Evolutionary conservation across 1,140 invertebrate species (phyloP).

Genomic region (Drosophila orosa): DNA sequence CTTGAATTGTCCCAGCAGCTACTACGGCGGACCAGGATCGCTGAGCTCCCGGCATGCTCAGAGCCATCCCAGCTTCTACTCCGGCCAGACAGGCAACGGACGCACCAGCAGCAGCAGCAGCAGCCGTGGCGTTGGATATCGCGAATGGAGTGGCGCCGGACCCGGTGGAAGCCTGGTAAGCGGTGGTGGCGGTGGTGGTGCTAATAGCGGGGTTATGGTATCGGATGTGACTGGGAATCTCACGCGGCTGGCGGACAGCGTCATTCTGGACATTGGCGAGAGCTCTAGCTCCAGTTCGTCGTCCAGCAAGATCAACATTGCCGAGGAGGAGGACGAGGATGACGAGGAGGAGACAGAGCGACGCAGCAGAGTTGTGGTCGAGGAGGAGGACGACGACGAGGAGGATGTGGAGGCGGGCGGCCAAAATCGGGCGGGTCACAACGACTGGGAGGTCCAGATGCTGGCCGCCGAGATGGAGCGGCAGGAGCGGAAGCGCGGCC

Average conservation of each 20-base stretch:
- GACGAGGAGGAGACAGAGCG: constrained; percentile 50
- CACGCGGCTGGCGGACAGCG: constrained; percentile 66
- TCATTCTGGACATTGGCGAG: constrained; percentile 81
- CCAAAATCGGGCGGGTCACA: constrained; percentile 27
- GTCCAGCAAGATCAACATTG: constrained; percentile 68
- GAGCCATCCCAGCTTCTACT: constrained; percentile 71
- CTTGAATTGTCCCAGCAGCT: constrained; percentile 67
- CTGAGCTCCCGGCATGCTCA: constrained; percentile 61
- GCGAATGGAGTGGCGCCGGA: constrained; percentile 53
- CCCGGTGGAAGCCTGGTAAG: not conserved
- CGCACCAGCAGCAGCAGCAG: constrained; percentile 39
- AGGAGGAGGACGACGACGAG: constrained; percentile 39
- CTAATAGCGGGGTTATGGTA: constrained; percentile 45
- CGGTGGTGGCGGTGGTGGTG: not conserved
- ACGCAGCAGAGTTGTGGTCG: constrained; percentile 4
- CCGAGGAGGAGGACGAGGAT: constrained; percentile 63
- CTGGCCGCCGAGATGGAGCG: constrained; percentile 89
- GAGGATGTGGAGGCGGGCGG: constrained; percentile 1
- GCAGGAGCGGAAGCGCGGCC: constrained; percentile 84
- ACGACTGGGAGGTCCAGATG: constrained; percentile 92
- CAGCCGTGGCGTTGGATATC: constrained; percentile 32
- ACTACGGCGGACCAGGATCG: constrained; percentile 63
- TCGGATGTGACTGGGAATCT: constrained; percentile 75
- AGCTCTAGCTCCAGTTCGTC: constrained; percentile 78
- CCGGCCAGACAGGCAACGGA: constrained; percentile 56